Percentiles rank a stretch among this genome's conserved stretches.
Conservation (phyloP, 2,888 invertebrate genomes). For the Notodonta dromedarius region DNA sequence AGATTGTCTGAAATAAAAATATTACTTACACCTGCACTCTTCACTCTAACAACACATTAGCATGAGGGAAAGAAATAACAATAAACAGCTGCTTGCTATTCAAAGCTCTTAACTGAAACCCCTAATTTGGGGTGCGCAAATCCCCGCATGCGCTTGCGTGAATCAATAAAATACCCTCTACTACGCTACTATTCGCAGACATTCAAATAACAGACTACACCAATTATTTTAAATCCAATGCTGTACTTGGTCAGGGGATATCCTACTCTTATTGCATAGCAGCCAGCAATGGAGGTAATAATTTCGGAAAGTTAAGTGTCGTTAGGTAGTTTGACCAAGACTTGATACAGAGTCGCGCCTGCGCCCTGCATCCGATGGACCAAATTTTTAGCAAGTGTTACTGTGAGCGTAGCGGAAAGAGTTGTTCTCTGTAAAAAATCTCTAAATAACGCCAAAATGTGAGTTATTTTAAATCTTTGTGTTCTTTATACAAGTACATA, state of each 20-base stretch:
- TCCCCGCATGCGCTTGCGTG: slow-evolving; percentile 71
- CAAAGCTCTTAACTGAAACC: slow-evolving; percentile 43
- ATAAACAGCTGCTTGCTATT: slow-evolving; percentile 26
- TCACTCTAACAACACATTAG: slow-evolving; percentile 11
- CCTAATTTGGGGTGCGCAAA: slow-evolving; percentile 55
- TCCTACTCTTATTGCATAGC: not conserved
- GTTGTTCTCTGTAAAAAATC: slow-evolving; percentile 62
- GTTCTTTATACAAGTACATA: not conserved
- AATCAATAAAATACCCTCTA: slow-evolving; percentile 69
- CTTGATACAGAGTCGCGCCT: slow-evolving; percentile 61
- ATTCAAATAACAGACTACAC: not conserved
- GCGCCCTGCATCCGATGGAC: slow-evolving; percentile 74
- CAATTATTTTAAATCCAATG: slow-evolving; percentile 38
- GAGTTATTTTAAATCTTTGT: slow-evolving; percentile 47
- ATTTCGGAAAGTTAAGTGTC: not conserved
- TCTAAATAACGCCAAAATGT: slow-evolving; percentile 57
- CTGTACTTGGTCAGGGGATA: slow-evolving; percentile 20
- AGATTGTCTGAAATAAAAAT: slow-evolving; percentile 13
- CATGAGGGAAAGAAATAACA: slow-evolving; percentile 39
- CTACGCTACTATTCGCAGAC: slow-evolving; percentile 24
- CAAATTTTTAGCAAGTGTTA: slow-evolving; percentile 72
- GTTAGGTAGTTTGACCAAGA: slow-evolving; percentile 44
- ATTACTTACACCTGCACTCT: slow-evolving; percentile 18
- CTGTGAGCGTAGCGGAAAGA: slow-evolving; percentile 66
- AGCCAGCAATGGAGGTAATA: slow-evolving; percentile 46